Percentiles rank a stretch among this genome's conserved stretches.
phyloP scores from a whole-genome alignment of 2,888 invertebrate genomes.

The Oligia strigilis region DNA sequence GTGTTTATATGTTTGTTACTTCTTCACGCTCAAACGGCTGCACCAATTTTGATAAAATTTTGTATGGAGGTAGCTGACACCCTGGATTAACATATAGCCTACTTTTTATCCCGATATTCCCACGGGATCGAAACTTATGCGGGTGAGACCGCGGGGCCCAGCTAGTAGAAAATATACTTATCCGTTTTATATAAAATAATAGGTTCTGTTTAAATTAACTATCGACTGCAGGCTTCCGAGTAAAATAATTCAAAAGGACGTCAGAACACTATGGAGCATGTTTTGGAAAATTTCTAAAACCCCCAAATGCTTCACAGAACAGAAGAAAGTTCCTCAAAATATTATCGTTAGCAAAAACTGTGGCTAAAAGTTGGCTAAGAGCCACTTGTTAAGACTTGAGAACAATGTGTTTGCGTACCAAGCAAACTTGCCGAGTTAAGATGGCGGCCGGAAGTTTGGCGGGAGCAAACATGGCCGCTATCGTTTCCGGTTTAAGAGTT shows the following conservation, averaged over 20 bases:
- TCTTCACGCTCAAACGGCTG: no score
- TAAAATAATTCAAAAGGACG: not conserved
- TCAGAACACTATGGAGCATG: not conserved
- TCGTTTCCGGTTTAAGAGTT: constrained; percentile 62
- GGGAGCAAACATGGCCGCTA: constrained; percentile 68
- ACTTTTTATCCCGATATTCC: no score
- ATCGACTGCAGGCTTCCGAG: no score
- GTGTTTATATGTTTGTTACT: no score
- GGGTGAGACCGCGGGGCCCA: no score
- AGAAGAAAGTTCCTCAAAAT: constrained; percentile 17
- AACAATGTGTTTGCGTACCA: constrained; percentile 68
- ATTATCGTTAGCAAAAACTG: constrained; percentile 64
- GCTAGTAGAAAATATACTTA: not conserved
- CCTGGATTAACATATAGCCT: no score
- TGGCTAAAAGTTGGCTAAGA: constrained; percentile 61
- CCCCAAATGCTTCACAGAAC: constrained; percentile 7
- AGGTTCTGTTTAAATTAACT: not conserved
- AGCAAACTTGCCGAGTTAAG: constrained; percentile 68
- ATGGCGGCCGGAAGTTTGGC: constrained; percentile 70
- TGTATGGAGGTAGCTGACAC: no score
- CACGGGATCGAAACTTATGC: no score
- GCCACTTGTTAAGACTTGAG: constrained; percentile 69
- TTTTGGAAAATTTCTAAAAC: not conserved
- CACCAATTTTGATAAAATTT: no score
- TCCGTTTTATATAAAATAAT: no score